Evolutionary conservation across 2,888 invertebrate species (phyloP), one percentile per base, ranked within the genome.

Genomic region (Epinotia bilunana): DNA sequence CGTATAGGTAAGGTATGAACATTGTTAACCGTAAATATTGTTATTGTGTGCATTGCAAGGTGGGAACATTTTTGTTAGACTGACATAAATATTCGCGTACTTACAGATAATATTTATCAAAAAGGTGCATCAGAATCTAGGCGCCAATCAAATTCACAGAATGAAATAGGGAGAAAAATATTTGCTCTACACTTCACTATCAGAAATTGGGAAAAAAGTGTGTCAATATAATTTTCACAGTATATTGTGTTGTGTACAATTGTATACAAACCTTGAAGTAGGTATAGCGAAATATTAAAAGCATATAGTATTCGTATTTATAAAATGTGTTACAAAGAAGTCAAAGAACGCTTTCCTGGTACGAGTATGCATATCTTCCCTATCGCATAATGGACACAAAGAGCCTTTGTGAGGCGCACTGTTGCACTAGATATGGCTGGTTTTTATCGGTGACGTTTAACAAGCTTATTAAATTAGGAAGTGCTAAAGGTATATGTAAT

Each of bases 321-420:
- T 58, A 55, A 64, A 70, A 74, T 79, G 79, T 77, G 77, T 81
- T 79, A 90, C 87, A 90, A 89, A 83, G 87, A 83, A 78, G 78
- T 81, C 84, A 83, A 86, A 88, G 83, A 85, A 78, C 81, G 77
- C 81, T 78, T 91, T 91, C 91, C 83, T 81, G 86, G 91, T 90
- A 91, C 82, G 82, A 78, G 79, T 78, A 79, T 83, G 82, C 78
- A 80, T 78, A 80, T 83, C 80, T 87, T 65, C 69, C 57, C 67
- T 67, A 72, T 75, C 75, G 67, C 33, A 84, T 88, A 79, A 77
- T 79, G 77, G 72, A 73, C 46, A 90, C 86, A 90, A 87, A 81
- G 80, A 78, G 78, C 80, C 87, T 84, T 88, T 89, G 84, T 85
- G 77, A 55, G 76, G 49, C 78, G 68, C 77, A 65, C n/a, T 58